phyloP scores from a whole-genome alignment of 1,140 invertebrate genomes.

The Drosophila paulistorum region DNA sequence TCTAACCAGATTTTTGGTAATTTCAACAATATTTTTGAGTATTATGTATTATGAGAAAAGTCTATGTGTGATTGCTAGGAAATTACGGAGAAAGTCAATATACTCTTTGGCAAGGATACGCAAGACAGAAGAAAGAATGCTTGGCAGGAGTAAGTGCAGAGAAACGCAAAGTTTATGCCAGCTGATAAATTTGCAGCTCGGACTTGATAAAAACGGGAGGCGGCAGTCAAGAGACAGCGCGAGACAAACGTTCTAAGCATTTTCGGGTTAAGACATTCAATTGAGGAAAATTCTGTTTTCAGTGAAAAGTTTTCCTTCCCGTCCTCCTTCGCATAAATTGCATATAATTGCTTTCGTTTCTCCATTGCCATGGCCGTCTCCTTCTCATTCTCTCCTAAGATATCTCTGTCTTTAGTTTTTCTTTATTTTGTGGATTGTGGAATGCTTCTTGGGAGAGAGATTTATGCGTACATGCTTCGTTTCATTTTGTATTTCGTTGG shows the following conservation, averaged over 20 bases:
- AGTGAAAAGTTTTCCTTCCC: slow-evolving; percentile 33
- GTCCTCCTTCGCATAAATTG: slow-evolving; percentile 68
- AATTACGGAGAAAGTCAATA: neutral
- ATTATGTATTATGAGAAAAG: too few species aligned
- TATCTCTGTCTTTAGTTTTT: too few species aligned
- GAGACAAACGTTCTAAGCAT: slow-evolving; percentile 18
- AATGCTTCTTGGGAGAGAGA: slow-evolving; percentile 29
- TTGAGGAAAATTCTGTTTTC: slow-evolving; percentile 59
- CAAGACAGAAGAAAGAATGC: neutral
- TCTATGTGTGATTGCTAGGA: too few species aligned
- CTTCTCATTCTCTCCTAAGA: neutral
- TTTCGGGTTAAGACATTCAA: slow-evolving; percentile 69
- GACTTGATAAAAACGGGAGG: slow-evolving; percentile 67
- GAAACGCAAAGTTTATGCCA: slow-evolving; percentile 72
- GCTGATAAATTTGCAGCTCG: slow-evolving; percentile 75
- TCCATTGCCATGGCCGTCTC: slow-evolving; percentile 5
- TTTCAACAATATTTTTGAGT: too few species aligned
- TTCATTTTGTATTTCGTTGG: slow-evolving; percentile 23
- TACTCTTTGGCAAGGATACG: neutral
- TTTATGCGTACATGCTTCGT: slow-evolving; percentile 68
- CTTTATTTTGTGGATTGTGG: neutral
- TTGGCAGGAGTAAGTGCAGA: slow-evolving; percentile 15
- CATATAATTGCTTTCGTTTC: slow-evolving; percentile 72
- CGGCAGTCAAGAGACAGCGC: slow-evolving; percentile 27
- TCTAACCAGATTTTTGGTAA: too few species aligned